These are phyloP conservation scores for Cosmopolites sordidus DNA, from an alignment of 2,888 invertebrate genomes.

Conservation along the genomic window DNA sequence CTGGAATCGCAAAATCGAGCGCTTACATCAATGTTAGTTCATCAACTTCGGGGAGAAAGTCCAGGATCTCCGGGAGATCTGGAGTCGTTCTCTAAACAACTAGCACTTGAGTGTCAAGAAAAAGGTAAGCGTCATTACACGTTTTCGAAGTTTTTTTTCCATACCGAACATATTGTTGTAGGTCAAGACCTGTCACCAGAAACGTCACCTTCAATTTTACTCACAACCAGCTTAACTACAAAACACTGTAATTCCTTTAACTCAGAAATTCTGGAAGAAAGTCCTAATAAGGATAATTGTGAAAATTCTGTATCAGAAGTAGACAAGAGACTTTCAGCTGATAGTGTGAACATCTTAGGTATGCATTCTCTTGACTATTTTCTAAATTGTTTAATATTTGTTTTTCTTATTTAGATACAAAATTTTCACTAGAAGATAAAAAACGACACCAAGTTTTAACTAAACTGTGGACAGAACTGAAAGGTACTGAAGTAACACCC, in stretches of 20 bases:
- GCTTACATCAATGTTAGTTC: slow-evolving; percentile 64
- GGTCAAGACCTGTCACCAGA: slow-evolving; percentile 11
- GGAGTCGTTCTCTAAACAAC: slow-evolving; percentile 26
- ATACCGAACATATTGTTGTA: background rate
- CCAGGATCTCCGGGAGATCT: slow-evolving; percentile 26
- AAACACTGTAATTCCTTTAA: slow-evolving; percentile 49
- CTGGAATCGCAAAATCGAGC: slow-evolving; percentile 74
- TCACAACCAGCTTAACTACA: slow-evolving; percentile 39
- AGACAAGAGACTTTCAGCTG: slow-evolving; percentile 43
- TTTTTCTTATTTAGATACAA: slow-evolving; percentile 45
- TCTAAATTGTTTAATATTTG: background rate
- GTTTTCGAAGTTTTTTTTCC: no score
- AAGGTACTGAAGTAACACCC: slow-evolving; percentile 61
- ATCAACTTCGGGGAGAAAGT: slow-evolving; percentile 54
- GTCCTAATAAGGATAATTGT: slow-evolving; percentile 30
- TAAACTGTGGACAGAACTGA: slow-evolving; percentile 62
- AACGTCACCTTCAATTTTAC: slow-evolving; percentile 32
- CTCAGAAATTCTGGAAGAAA: slow-evolving; percentile 42
- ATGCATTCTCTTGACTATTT: slow-evolving; percentile 9
- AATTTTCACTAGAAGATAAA: slow-evolving; percentile 60
- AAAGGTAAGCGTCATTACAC: slow-evolving; percentile 5
- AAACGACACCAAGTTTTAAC: slow-evolving; percentile 60
- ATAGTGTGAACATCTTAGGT: slow-evolving; percentile 43
- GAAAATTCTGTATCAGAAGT: slow-evolving; percentile 35
- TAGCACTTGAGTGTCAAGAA: slow-evolving; percentile 20